These are phyloP conservation scores for Siderastrea radians DNA, from an alignment of 92 coral and sea anemone species.

Conservation along the genomic window DNA sequence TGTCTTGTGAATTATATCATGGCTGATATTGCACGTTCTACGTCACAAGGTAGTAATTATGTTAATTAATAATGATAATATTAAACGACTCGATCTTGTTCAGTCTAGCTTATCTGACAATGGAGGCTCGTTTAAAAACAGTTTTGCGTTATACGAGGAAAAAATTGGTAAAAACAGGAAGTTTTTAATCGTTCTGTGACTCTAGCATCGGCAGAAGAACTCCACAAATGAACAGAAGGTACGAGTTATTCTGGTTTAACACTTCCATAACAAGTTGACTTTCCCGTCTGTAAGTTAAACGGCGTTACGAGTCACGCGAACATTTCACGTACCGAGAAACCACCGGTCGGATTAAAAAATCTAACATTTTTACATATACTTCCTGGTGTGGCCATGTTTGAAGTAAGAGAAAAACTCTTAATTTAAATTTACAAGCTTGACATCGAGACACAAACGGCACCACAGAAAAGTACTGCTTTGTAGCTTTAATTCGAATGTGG, in stretches of 20 bases:
- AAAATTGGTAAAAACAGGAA: background rate
- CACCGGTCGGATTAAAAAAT: no score
- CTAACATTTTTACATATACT: no score
- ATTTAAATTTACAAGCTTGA: no score
- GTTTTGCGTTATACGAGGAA: background rate
- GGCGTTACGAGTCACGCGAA: constrained; percentile 55
- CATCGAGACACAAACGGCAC: no score
- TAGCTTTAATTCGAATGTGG: no score
- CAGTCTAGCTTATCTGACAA: constrained; percentile 2
- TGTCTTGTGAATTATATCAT: background rate
- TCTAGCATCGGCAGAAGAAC: background rate
- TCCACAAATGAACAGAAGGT: constrained; percentile 31
- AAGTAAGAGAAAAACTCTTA: no score
- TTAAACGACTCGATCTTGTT: background rate
- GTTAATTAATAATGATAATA: background rate
- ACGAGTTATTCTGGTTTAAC: background rate
- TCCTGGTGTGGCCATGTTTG: no score
- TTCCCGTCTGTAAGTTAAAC: background rate
- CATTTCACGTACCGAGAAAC: background rate
- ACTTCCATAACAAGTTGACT: background rate
- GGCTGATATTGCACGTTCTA: background rate
- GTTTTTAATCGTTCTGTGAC: background rate
- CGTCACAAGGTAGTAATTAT: constrained; percentile 34
- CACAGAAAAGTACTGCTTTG: no score
- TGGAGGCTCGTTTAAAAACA: background rate